These are phyloP conservation scores for Camponotus vicinus DNA, from an alignment of 1,140 invertebrate species.

Conservation along the genomic window DNA sequence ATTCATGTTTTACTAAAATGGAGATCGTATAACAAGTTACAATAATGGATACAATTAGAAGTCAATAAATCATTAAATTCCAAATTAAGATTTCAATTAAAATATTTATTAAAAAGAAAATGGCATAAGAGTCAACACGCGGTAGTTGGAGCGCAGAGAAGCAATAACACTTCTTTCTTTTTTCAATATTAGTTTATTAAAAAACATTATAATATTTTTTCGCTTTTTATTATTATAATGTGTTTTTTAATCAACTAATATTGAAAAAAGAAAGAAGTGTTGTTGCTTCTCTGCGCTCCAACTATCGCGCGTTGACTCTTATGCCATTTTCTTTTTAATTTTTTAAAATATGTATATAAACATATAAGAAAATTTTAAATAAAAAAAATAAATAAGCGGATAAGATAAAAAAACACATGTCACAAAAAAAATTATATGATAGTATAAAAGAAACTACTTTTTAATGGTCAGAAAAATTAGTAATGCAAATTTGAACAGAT, in stretches of 20 bases:
- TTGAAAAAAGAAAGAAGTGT: no score
- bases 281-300: no score
- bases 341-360: not conserved
- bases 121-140: no score
- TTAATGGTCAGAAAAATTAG: not conserved
- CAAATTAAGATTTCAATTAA: not conserved
- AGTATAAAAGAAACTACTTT: not conserved
- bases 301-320: no score
- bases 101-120: not conserved
- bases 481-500: not conserved
- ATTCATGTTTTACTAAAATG: not conserved
- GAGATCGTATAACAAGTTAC: not conserved
- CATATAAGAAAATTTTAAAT: conserved; percentile 1
- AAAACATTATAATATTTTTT: no score
- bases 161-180: no score
- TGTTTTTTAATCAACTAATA: no score
- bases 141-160: no score
- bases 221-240: no score
- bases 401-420: not conserved
- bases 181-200: no score
- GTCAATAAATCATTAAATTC: not conserved
- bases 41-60: not conserved
- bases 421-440: not conserved
- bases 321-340: no score
- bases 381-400: not conserved